Conservation (phyloP, 2,888 invertebrate genomes). For the Tubulanus polymorphus region DNA sequence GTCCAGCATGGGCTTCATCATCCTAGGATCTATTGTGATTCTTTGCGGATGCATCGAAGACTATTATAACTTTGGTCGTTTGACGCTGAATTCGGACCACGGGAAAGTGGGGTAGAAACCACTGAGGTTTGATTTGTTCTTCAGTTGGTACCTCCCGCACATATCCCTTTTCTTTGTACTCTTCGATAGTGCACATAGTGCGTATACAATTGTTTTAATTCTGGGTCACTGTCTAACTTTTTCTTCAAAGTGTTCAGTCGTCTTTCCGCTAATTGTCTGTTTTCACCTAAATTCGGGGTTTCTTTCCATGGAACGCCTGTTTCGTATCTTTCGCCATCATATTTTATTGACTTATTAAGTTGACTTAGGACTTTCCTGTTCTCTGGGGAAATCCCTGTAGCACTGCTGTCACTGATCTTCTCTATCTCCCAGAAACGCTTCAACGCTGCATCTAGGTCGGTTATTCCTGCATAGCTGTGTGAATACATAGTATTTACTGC, state of each 20-base stretch:
- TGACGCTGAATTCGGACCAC: slow-evolving; percentile 3
- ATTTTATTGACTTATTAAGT: neutral
- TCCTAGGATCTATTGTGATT: slow-evolving; percentile 6
- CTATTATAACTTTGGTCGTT: slow-evolving; percentile 10
- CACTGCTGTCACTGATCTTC: neutral
- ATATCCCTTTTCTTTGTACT: slow-evolving; percentile 15
- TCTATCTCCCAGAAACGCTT: slow-evolving; percentile 5
- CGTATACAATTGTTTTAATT: slow-evolving; percentile 8
- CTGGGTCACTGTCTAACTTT: neutral
- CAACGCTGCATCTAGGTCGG: neutral
- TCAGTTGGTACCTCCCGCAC: slow-evolving; percentile 6
- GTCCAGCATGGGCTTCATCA: slow-evolving; percentile 5
- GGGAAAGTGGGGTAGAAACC: slow-evolving; percentile 8
- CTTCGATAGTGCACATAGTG: slow-evolving; percentile 9
- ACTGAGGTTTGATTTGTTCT: neutral
- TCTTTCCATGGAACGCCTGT: slow-evolving; percentile 5
- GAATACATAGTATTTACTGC: no score
- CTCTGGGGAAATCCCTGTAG: neutral
- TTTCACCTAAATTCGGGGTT: neutral
- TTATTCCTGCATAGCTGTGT: no score
- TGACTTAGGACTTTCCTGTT: neutral
- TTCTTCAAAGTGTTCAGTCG: slow-evolving; percentile 1
- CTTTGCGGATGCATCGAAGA: slow-evolving; percentile 13
- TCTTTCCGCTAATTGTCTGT: neutral
- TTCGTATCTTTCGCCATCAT: neutral